These are phyloP conservation scores for Gobius niger DNA, from an alignment of 2,113 vertebrate species.

Conservation along the genomic window DNA sequence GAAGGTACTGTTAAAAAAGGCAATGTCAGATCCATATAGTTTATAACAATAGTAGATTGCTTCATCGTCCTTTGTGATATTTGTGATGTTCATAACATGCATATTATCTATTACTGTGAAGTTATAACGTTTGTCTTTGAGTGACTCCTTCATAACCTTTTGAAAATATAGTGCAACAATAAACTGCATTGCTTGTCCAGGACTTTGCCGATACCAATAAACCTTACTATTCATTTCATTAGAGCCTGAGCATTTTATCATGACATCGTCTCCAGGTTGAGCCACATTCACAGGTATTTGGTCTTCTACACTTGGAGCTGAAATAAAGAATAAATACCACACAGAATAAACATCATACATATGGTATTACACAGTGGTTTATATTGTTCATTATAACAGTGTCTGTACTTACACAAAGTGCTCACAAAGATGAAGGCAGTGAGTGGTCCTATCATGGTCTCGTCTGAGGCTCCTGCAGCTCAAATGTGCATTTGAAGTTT, in stretches of 20 bases:
- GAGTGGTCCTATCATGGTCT: not conserved
- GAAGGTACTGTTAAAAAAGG: not conserved
- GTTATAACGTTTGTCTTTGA: no score
- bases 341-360: no score
- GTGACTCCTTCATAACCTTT: no score
- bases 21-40: no score
- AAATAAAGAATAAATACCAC: no score
- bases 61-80: not conserved
- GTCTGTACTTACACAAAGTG: not conserved
- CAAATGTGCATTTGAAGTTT: not conserved
- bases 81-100: not conserved
- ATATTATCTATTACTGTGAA: no score
- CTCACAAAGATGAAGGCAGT: not conserved
- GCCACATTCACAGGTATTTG: not conserved
- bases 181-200: not conserved
- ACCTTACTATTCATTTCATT: not conserved
- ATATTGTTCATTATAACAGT: no score
- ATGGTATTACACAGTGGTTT: no score
- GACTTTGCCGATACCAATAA: not conserved
- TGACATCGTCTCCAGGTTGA: not conserved
- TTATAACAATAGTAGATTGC: not conserved
- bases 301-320: not conserved
- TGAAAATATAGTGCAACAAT: not conserved
- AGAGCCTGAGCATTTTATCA: not conserved
- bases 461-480: constrained; percentile 2